Conservation (phyloP, 2,113 vertebrate species). For the Pyxicephalus adspersus region DNA sequence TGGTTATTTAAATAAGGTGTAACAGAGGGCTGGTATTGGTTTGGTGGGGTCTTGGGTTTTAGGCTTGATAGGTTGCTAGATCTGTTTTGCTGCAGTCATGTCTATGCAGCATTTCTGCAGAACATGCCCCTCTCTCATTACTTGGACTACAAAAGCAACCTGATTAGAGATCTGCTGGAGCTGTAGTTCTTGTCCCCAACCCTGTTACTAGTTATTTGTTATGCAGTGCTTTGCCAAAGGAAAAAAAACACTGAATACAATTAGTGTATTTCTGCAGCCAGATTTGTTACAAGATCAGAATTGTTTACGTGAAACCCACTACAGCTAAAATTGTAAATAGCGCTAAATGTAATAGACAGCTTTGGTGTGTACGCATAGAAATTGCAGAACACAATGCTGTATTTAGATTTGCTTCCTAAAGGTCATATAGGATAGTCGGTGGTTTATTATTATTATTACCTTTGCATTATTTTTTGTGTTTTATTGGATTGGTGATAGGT, state of each 20-base stretch:
- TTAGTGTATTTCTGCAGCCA: conserved; percentile 17
- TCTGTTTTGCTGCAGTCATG: too few species aligned
- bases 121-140: conserved; percentile 43
- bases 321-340: not conserved
- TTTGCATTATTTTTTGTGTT: too few species aligned
- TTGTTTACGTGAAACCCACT: conserved; percentile 12
- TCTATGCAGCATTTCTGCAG: conserved; percentile 36
- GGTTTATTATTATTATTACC: too few species aligned
- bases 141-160: conserved; percentile 43
- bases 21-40: too few species aligned
- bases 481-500: too few species aligned
- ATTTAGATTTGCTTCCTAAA: too few species aligned
- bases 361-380: not conserved
- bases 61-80: too few species aligned
- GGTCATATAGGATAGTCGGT: too few species aligned
- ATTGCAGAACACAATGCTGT: not conserved
- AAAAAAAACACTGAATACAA: conserved; percentile 2
- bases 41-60: too few species aligned
- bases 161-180: conserved; percentile 41
- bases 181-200: conserved; percentile 24
- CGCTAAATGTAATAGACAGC: not conserved
- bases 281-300: not conserved
- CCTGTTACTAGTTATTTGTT: not conserved
- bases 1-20: too few species aligned
- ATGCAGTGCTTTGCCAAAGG: not conserved